These are phyloP conservation scores for Bhutanitis thaidina DNA, from an alignment of 2,888 invertebrate species.

Conservation along the genomic window DNA sequence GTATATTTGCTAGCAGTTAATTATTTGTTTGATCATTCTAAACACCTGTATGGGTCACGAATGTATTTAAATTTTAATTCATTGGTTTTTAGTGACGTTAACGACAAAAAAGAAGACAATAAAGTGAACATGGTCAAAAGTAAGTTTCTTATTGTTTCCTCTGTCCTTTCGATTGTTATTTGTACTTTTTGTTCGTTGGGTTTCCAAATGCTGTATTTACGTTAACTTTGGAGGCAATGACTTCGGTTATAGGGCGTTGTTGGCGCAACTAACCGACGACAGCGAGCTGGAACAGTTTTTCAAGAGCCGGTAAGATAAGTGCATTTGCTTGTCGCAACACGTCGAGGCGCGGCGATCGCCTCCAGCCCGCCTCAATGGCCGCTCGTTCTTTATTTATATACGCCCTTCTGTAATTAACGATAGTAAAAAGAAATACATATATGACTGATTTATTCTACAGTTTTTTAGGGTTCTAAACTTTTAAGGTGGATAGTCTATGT, in stretches of 20 bases:
- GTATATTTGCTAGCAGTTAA: constrained; percentile 20
- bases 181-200: constrained; percentile 54
- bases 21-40: constrained; percentile 15
- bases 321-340: constrained; percentile 78
- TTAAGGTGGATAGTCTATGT: not conserved
- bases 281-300: constrained; percentile 69
- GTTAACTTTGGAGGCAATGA: constrained; percentile 65
- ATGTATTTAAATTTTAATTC: constrained; percentile 9
- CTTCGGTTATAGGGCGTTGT: constrained; percentile 49
- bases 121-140: constrained; percentile 42
- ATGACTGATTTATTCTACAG: constrained; percentile 65
- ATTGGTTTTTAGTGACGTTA: not conserved
- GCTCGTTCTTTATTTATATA: constrained; percentile 73
- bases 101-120: constrained; percentile 34
- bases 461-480: constrained; percentile 30
- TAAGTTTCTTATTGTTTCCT: constrained; percentile 59
- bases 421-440: constrained; percentile 67
- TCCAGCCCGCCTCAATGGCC: constrained; percentile 64
- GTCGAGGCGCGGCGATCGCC: constrained; percentile 67
- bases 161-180: constrained; percentile 49
- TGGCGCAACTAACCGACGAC: constrained; percentile 70
- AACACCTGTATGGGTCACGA: not conserved
- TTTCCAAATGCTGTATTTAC: constrained; percentile 56
- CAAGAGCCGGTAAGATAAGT: constrained; percentile 77
- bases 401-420: constrained; percentile 74